These are phyloP conservation scores for Cancer borealis DNA, from an alignment of 2,888 invertebrate genomes.

Conservation along the genomic window DNA sequence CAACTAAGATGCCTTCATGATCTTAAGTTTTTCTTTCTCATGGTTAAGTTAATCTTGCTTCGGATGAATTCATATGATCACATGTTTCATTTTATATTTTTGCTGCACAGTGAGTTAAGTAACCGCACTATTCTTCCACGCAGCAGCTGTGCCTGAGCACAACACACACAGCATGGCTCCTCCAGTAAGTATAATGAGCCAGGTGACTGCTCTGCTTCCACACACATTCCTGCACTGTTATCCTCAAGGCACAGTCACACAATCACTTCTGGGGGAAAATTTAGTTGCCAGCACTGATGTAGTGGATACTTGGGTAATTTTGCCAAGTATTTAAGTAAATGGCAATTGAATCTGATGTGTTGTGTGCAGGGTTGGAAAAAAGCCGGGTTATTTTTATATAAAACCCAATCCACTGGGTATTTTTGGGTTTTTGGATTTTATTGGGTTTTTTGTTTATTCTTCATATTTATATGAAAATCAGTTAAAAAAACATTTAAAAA, in stretches of 20 bases:
- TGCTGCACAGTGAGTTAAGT: slow-evolving; percentile 25
- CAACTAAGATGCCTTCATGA: not conserved
- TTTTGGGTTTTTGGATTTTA: no score
- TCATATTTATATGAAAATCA: no score
- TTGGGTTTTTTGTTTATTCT: no score
- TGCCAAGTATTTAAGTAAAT: not conserved
- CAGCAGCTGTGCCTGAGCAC: slow-evolving; percentile 51
- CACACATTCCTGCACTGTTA: not conserved
- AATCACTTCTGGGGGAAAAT: not conserved
- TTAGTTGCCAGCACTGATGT: not conserved
- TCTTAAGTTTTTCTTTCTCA: not conserved
- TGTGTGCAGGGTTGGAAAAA: not conserved
- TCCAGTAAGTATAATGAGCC: slow-evolving; percentile 56
- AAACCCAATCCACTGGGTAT: no score
- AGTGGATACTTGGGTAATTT: not conserved
- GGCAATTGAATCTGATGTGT: not conserved
- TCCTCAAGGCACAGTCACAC: not conserved
- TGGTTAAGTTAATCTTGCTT: not conserved
- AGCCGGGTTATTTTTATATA: no score
- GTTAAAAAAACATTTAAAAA: no score
- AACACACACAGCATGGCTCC: slow-evolving; percentile 50
- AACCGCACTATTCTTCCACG: slow-evolving; percentile 47
- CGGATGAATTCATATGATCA: not conserved
- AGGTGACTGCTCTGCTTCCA: slow-evolving; percentile 1
- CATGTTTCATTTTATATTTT: not conserved